Conservation (phyloP, 1,140 invertebrate species). For the Pachypeltis micranthus region DNA sequence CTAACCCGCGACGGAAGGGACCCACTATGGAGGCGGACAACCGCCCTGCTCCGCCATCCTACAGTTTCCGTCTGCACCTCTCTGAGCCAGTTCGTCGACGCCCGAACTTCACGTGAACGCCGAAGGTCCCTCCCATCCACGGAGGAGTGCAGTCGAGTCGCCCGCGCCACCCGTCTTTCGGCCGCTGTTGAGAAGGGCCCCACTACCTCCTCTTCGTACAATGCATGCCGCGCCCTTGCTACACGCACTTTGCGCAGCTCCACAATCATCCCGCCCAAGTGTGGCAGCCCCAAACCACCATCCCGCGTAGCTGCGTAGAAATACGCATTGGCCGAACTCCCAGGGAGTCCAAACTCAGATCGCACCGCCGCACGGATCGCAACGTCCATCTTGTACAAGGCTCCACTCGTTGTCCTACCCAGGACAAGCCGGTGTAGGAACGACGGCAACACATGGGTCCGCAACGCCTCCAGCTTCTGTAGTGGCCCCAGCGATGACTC, state of each 20-base stretch:
- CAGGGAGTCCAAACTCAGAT: not conserved
- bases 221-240: not conserved
- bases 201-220: not conserved
- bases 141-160: no score
- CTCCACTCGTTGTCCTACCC: not conserved
- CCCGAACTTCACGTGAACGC: no score
- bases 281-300: not conserved
- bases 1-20: no score
- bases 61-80: no score
- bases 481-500: not conserved
- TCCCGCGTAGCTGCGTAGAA: not conserved
- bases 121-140: no score
- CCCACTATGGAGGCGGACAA: no score
- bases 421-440: not conserved
- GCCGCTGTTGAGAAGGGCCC: no score
- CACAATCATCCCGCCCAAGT: not conserved
- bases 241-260: not conserved
- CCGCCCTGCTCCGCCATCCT: no score
- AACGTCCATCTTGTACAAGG: not conserved
- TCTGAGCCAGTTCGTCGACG: no score
- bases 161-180: no score
- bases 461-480: not conserved
- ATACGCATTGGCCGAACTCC: not conserved
- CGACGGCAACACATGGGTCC: not conserved
- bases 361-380: not conserved